Evolutionary conservation across 2,888 invertebrate species (phyloP), one percentile per base, ranked within the genome.

Genomic region (Orchesellides sinensis): DNA sequence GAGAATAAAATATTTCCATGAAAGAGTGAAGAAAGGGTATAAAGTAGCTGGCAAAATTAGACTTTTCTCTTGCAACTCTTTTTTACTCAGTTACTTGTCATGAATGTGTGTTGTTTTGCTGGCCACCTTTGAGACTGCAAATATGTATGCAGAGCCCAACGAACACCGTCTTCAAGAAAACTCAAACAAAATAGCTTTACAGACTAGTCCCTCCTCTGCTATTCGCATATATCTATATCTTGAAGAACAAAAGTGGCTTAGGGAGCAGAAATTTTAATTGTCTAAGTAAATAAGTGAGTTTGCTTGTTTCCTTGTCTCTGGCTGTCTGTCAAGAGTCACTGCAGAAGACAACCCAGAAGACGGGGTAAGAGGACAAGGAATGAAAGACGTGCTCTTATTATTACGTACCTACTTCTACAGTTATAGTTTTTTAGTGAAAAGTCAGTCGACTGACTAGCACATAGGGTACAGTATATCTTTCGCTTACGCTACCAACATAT

Each of bases 241-340:
- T 40, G 14, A 40, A 40, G 14, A 40, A 45, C 32, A 49, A 23
- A 66, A 72, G 70, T 79, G 72, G 79, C 59, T 61, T 32, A 72
- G 72, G 54, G 54, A 29, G 72, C 66, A 73, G 80, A 73, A 80
- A 80, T 83, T 85, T 85, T 85, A 85, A 85, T 85, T 83, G 83
- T 83, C 74, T 75, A 65, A 85, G 85, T 85, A 85, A 85, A 84
- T 84, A 84, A 84, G 85, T 85, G 80, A 83, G 75, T 85, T 85
- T 85, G 66, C 85, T 83, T 85, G 85, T 85, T 85, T 66, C 79
- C 56, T 73, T 84, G 84, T 84, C 81, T 75, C 68, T 23, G 17
- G 61, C 85, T 81, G 83, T 85, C 85, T 78, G 77, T 79, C 82
- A 78, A 78, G 70, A 78, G 69, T 78, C 70, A 63, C 40, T 12